Evolutionary conservation across 1,140 invertebrate genomes (phyloP), one percentile per base, ranked within the genome.

Genomic region (Diachasmimorpha longicaudata): DNA sequence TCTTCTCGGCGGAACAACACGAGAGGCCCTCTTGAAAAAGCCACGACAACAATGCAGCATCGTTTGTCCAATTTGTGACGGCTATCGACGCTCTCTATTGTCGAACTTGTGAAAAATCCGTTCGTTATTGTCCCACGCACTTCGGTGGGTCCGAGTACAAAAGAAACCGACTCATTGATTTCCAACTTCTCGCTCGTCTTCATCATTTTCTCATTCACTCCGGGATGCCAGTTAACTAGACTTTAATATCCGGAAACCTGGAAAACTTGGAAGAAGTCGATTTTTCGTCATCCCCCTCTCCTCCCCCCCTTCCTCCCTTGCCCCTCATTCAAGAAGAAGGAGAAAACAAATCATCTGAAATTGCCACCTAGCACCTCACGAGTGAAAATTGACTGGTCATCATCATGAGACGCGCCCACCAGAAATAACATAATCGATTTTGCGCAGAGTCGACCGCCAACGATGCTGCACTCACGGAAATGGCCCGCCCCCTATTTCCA

Each of bases 11-110:
- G 8, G 1, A 63, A 63, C 31, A 19, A 63, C 10, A 63, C 14
- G 19, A 63, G 31, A 63, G 58, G n/a, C 14, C 23, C 58, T 25
- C 58, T 25, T 6, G 58, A 63, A 11, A 25, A 23, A 31, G 6
- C 23, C 58, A 63, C 11, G 70, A 79, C 77, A 82, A 83, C 79
- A 83, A 84, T 77, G 78, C 73, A 70, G 55, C 48, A 81, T 83
- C 81, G 81, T 86, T 85, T 82, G 83, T 84, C 75, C 81, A 80
- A 86, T 85, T 86, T 78, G 85, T 81, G 78, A 55, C 83, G 84
- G 83, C 31, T 37, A 86, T 85, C 81, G 81, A 73, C 58, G 75
- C 39, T 42, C 36, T 75, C 74, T 77, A 84, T 85, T 86, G 85
- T 85, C 77, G 75, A 71, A 74, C 52, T 75, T 63, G 70, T 81